Evolutionary conservation across 1,140 invertebrate genomes (phyloP), one percentile per base, ranked within the genome.

Genomic region (Drosophila parvula): DNA sequence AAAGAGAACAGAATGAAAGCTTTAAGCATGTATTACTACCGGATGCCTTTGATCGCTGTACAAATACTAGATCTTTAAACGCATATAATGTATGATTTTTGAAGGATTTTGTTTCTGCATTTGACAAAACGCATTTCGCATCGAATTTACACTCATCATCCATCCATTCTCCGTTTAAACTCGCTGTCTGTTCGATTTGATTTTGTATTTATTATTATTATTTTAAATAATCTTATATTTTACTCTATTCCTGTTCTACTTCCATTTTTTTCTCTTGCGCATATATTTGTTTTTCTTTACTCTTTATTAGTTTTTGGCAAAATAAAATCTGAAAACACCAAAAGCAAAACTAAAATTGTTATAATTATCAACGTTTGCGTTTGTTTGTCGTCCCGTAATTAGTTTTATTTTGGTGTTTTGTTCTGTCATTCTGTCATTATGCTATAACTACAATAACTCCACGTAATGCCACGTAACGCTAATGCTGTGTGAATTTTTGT

Each of bases 121-220:
- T 89, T 89, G 85, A 85, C 81, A 90, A 81, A 90, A 85, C 78
- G 75, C 81, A 89, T 88, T 88, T 80, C 59, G 83, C 76, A 89
- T 74, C 64, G 82, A 89, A 74, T 83, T 79, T 80, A 55, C 32
- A 36, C 51, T 27, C 51, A 11, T 51, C 50, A 34, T 79, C 57
- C 57, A 53, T 34, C 7, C 30, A 51, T 73, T 28, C 48, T 50
- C 71, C 59, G 64, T 50, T 57, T 58, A 69, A 77, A 68, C 70
- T 71, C 61, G 60, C 73, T 71, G 79, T 81, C 73, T 81, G 70
- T 51, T 51, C 61, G 32, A 83, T 65, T 60, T 32, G 50, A 12
- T 53, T 36, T 53, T 53, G 50, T 53, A 53, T 36, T 69, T 69
- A 63, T 78, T 82, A 63, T 78, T 82, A 59, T 83, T 79, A 58